Conservation (phyloP, 2,888 invertebrate genomes). For the Zygaena filipendulae region DNA sequence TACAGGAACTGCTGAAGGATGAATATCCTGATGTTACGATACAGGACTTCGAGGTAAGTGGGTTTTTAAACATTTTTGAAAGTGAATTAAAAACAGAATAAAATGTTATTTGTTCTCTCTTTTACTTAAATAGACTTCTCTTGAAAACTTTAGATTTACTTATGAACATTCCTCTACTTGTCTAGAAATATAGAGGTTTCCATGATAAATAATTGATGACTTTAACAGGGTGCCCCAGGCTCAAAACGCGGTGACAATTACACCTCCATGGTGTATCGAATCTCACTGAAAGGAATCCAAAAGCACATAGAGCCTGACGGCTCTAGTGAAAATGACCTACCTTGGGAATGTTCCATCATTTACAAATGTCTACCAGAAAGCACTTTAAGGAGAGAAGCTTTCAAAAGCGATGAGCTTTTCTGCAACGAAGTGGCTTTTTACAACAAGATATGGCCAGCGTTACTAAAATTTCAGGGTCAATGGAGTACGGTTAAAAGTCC, state of each 20-base stretch:
- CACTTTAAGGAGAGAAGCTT: conserved; percentile 71
- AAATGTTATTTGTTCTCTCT: background rate
- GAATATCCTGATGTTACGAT: conserved; percentile 67
- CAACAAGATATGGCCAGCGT: conserved; percentile 75
- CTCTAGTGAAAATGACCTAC: conserved; percentile 35
- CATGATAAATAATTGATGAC: conserved; percentile 10
- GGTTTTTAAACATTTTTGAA: background rate
- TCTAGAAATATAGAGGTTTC: too few species aligned
- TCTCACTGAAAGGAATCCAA: conserved; percentile 65
- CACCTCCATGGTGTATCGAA: conserved; percentile 77
- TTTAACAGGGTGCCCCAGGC: conserved; percentile 75
- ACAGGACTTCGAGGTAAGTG: conserved; percentile 60
- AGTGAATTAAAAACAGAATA: too few species aligned
- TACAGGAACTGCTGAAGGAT: conserved; percentile 62
- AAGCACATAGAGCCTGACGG: conserved; percentile 34
- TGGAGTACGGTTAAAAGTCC: conserved; percentile 45
- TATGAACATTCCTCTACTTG: too few species aligned
- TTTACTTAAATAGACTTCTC: too few species aligned
- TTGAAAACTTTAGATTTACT: too few species aligned
- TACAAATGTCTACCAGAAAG: conserved; percentile 78
- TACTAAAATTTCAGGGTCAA: conserved; percentile 66
- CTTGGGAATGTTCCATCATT: conserved; percentile 75
- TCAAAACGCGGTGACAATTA: conserved; percentile 80
- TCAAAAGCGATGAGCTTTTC: conserved; percentile 76
- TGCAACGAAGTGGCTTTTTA: conserved; percentile 80